phyloP scores from a whole-genome alignment of 2,888 invertebrate genomes.

The Sepiola atlantica region DNA sequence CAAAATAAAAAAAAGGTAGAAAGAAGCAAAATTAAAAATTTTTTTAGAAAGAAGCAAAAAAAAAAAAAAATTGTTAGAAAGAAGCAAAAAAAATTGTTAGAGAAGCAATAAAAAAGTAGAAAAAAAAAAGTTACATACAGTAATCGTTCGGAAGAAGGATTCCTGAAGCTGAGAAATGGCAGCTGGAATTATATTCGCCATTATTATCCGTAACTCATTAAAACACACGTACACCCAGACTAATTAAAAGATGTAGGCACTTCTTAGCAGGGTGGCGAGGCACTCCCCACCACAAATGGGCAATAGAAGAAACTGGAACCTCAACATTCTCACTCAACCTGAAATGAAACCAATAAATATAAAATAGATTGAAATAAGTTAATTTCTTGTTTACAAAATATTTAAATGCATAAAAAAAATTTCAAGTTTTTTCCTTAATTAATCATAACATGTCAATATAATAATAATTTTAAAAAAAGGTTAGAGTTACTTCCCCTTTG shows the following conservation, averaged over 20 bases:
- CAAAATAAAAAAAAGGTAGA: neutral
- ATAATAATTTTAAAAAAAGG: too few relatives aligned
- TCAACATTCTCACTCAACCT: neutral
- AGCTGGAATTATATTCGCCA: neutral
- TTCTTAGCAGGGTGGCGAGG: neutral
- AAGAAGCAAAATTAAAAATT: neutral
- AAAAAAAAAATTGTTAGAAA: too few relatives aligned
- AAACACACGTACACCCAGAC: neutral
- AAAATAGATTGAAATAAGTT: neutral
- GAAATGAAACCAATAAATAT: neutral
- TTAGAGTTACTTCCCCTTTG: too few relatives aligned
- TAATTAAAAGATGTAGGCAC: neutral
- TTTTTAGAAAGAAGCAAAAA: neutral
- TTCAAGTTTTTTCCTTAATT: too few relatives aligned
- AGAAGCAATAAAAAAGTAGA: too few relatives aligned
- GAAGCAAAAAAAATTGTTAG: too few relatives aligned
- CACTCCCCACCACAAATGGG: neutral
- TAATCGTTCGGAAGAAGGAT: neutral
- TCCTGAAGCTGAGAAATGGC: neutral
- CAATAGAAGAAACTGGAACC: neutral
- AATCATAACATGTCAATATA: too few relatives aligned
- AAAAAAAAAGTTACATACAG: neutral
- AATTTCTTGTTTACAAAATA: too few relatives aligned
- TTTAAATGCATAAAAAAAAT: too few relatives aligned
- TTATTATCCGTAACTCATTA: neutral